A percentile compares a stretch with the other conserved stretches of the same genome.
Conservation (phyloP, 2,113 vertebrate genomes). For the Chaetura pelagica region DNA sequence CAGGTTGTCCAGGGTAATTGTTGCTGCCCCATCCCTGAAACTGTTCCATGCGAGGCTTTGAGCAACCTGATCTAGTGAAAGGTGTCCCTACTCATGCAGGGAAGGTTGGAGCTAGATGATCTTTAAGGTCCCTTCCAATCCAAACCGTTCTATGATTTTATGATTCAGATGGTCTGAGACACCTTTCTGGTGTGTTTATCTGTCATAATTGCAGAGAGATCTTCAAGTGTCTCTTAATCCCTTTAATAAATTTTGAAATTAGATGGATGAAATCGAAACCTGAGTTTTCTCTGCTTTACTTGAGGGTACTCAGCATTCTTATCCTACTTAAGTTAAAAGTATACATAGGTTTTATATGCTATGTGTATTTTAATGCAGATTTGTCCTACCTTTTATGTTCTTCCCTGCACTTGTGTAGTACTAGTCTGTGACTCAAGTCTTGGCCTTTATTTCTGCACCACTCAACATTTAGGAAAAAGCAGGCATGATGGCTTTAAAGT, state of each 20-base stretch:
- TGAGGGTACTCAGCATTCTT: background rate
- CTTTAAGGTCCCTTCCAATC: too few species aligned
- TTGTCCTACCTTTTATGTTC: background rate
- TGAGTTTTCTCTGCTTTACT: background rate
- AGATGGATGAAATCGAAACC: background rate
- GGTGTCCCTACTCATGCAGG: too few species aligned
- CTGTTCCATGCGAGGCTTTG: too few species aligned
- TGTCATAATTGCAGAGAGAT: background rate
- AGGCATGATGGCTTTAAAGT: background rate
- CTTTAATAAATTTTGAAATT: background rate
- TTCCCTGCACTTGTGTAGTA: background rate
- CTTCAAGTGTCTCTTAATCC: background rate
- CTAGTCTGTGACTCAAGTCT: background rate
- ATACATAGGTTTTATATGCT: background rate
- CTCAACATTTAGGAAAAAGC: background rate
- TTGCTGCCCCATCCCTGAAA: too few species aligned
- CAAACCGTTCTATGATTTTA: too few species aligned
- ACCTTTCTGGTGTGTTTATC: background rate
- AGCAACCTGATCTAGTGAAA: too few species aligned
- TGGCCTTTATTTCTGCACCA: background rate
- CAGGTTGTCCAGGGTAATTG: too few species aligned
- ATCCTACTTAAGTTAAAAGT: background rate
- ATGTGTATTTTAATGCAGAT: background rate
- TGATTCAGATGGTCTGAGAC: background rate
- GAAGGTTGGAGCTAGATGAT: too few species aligned